Evolutionary conservation across 2,888 invertebrate species (phyloP).

Genomic region (Bruchidius siliquastri): DNA sequence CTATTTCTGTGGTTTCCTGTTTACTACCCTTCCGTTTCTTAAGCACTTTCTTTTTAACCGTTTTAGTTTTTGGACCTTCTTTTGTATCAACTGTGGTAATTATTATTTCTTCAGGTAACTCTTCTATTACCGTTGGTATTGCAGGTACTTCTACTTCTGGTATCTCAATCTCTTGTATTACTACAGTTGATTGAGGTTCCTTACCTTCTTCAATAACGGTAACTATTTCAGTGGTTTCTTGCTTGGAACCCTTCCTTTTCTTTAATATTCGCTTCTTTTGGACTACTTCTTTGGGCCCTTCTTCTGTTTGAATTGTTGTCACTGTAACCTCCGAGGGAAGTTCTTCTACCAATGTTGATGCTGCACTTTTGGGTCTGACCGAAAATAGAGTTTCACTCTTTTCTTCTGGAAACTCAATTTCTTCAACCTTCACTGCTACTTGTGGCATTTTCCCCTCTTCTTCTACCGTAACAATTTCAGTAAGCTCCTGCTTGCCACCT

Average conservation of each 20-base stretch:
- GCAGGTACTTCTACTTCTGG: slow-evolving; percentile 31
- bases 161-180: slow-evolving; percentile 30
- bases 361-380: slow-evolving; percentile 32
- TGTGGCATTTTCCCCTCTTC: slow-evolving; percentile 34
- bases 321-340: slow-evolving; percentile 15
- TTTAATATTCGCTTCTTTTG: slow-evolving; percentile 39
- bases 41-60: slow-evolving; percentile 39
- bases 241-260: slow-evolving; percentile 39
- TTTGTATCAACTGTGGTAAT: slow-evolving; percentile 19
- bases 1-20: slow-evolving; percentile 36
- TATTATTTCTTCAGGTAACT: slow-evolving; percentile 28
- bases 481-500: slow-evolving; percentile 40
- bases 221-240: slow-evolving; percentile 41
- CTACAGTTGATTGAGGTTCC: slow-evolving; percentile 29
- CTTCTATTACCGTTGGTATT: slow-evolving; percentile 22
- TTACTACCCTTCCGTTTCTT: slow-evolving; percentile 39
- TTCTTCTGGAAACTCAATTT: slow-evolving; percentile 27
- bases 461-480: slow-evolving; percentile 39
- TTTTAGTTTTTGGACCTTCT: slow-evolving; percentile 21
- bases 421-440: slow-evolving; percentile 42
- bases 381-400: slow-evolving; percentile 40
- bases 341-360: slow-evolving; percentile 25
- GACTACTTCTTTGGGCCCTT: slow-evolving; percentile 22
- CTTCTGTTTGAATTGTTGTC: slow-evolving; percentile 14
- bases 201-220: slow-evolving; percentile 28